Evolutionary conservation across 2,888 invertebrate species (phyloP), one percentile per base, ranked within the genome.

Genomic region (Drosophila pseudotakahashii): DNA sequence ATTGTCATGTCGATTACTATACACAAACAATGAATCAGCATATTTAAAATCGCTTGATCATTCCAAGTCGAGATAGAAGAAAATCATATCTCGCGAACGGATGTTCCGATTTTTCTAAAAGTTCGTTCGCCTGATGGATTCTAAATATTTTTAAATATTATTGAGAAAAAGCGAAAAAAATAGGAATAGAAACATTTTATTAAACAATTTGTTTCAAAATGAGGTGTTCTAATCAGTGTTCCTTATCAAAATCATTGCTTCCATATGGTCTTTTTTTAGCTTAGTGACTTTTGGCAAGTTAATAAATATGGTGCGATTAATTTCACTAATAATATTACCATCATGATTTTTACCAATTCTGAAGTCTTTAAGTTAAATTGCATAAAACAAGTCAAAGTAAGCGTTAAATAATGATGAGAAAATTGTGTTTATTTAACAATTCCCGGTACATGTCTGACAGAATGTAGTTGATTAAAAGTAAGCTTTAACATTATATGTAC

Each of bases 401-500:
- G 34, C 16, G 19, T 19, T 3, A 42, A 19, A 23, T 16, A 48
- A 48, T 48, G 48, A 48, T 16, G 48, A 34, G 41, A 66, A 68
- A 45, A 64, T 50, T 45, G 48, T 53, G 47, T 37, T 50, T 67
- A 68, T 50, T 68, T 36, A 54, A 53, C 69, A 51, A 61, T 68
- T 51, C 50, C 61, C 61, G 39, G n/a, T 69, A 70, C 61, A 41
- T 39, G 51, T 47, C 39, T 51, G 62, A 66, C 23, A 68, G 58
- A 66, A 68, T 66, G 66, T 66, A 58, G 57, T 57, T 67, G 58
- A 55, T 69, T 72, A 74, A 68, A 80, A 73, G 67, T 51, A 78
- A 51, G 42, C 77, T 70, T 73, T 78, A 70, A 66, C 61, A 63
- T 80, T 75, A 71, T 34, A 61, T 68, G 72, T 55, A 75, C 67